Conservation (phyloP, 2,113 vertebrate genomes). For the Lanius ludovicianus region DNA sequence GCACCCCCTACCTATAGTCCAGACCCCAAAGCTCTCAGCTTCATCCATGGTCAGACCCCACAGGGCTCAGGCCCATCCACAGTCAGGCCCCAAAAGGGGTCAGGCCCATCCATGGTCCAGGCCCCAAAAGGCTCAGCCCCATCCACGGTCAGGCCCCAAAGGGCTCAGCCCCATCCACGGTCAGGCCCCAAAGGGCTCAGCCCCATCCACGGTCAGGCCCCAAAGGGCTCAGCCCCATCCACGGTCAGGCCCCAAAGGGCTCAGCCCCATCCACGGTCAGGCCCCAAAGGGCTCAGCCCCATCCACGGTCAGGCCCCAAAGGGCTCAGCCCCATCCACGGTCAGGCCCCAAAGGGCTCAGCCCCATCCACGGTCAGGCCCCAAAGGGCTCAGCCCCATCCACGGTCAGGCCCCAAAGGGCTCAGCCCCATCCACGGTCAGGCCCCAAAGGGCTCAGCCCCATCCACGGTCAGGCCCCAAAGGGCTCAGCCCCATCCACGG, state of each 20-base stretch:
- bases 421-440: too few species aligned
- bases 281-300: background rate
- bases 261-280: background rate
- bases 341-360: background rate
- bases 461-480: background rate
- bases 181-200: background rate
- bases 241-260: background rate
- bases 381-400: too few species aligned
- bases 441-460: too few species aligned
- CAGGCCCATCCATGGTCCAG: background rate
- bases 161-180: background rate
- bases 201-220: accelerated
- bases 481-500: too few species aligned
- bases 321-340: background rate
- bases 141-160: background rate
- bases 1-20: too few species aligned
- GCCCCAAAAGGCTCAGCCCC: background rate
- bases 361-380: too few species aligned
- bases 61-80: background rate
- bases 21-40: background rate
- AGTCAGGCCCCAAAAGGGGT: background rate
- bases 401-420: too few species aligned
- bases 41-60: too few species aligned
- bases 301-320: background rate
- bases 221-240: background rate